phyloP scores from a whole-genome alignment of 2,888 invertebrate genomes.

The Pyrochroa serraticornis region DNA sequence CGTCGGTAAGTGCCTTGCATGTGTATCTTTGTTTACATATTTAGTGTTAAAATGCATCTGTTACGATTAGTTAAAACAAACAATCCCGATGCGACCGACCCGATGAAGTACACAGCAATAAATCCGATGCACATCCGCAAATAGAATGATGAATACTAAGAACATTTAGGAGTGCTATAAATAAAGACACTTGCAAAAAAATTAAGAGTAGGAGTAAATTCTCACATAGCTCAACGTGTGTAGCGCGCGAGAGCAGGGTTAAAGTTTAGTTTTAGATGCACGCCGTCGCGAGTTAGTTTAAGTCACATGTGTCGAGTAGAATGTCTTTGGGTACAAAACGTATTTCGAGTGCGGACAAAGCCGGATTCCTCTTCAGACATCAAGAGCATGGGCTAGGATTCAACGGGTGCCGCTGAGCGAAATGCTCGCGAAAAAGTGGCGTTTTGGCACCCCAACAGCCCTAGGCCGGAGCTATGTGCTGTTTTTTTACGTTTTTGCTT shows the following conservation, averaged over 20 bases:
- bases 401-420: slow-evolving; percentile 27
- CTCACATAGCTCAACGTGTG: slow-evolving; percentile 25
- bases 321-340: slow-evolving; percentile 24
- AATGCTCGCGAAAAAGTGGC: slow-evolving; percentile 28
- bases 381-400: slow-evolving; percentile 30
- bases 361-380: slow-evolving; percentile 13
- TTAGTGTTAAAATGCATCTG: slow-evolving; percentile 27
- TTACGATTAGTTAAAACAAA: slow-evolving; percentile 26
- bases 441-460: background rate
- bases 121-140: slow-evolving; percentile 23
- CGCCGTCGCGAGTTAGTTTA: slow-evolving; percentile 33
- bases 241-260: slow-evolving; percentile 26
- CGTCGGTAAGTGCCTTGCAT: background rate
- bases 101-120: slow-evolving; percentile 17
- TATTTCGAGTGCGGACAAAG: slow-evolving; percentile 20
- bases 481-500: slow-evolving; percentile 22
- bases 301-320: slow-evolving; percentile 35
- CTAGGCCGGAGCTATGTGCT: slow-evolving; percentile 22
- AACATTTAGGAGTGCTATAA: slow-evolving; percentile 29
- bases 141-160: slow-evolving; percentile 31
- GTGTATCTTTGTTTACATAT: slow-evolving; percentile 26
- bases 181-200: slow-evolving; percentile 34
- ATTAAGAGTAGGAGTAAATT: slow-evolving; percentile 41
- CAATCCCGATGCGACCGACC: slow-evolving; percentile 15
- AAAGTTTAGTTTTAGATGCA: slow-evolving; percentile 41